Evolutionary conservation across 2,797 vertebrate genomes (phyloP).

Genomic region (Bovichtus diacanthus): DNA sequence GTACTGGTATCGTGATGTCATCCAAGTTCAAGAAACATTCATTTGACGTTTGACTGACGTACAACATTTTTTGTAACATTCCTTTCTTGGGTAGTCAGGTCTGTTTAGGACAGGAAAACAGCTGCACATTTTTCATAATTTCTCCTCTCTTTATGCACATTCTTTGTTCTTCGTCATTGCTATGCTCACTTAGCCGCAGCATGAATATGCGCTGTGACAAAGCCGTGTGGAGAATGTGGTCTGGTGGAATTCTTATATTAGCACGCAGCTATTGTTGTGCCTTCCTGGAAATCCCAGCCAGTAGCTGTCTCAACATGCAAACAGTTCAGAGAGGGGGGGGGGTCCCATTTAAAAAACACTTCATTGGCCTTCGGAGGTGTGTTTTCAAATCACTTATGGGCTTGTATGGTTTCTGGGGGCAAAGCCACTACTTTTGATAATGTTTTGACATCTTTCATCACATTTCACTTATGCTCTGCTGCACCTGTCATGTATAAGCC

Average conservation of each 20-base stretch:
- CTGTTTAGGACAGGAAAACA: conserved; percentile 38
- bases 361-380: conserved; percentile 6
- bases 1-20: conserved; percentile 20
- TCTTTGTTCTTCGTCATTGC: conserved; percentile 63
- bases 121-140: conserved; percentile 41
- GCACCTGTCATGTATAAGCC: conserved; percentile 65
- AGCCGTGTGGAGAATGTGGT: conserved; percentile 67
- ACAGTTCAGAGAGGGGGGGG: not conserved
- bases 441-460: conserved; percentile 45
- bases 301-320: conserved; percentile 26
- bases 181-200: conserved; percentile 50
- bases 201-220: conserved; percentile 59
- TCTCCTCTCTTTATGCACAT: conserved; percentile 39
- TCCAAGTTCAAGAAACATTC: conserved; percentile 21
- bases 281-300: conserved; percentile 69
- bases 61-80: conserved; percentile 25
- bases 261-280: conserved; percentile 67
- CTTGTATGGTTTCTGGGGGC: conserved; percentile 9
- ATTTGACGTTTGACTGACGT: conserved; percentile 25
- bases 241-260: conserved; percentile 58
- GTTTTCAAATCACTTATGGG: conserved; percentile 21
- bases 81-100: conserved; percentile 10
- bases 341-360: conserved; percentile 15
- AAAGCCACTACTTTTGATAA: conserved; percentile 42
- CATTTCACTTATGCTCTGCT: conserved; percentile 60